A percentile compares a stretch with the other conserved stretches of the same genome.
These are phyloP conservation scores for Dolichopus griseipennis DNA, from an alignment of 2,888 invertebrate species.

Conservation along the genomic window DNA sequence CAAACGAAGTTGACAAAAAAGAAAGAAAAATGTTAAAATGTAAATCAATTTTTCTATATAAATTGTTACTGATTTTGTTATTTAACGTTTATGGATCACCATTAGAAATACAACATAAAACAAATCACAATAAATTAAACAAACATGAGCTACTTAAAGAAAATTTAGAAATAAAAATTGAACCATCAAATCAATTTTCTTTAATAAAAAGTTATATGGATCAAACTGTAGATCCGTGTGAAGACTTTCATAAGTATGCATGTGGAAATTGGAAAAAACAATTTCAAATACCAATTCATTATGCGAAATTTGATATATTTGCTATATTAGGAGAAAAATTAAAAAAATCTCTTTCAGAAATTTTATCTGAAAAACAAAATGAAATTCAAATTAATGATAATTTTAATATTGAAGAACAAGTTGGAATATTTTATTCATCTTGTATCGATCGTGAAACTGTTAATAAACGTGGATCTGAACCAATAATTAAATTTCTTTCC, in stretches of 20 bases:
- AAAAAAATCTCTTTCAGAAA: conserved; percentile 18
- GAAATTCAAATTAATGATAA: conserved; percentile 13
- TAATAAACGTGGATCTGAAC: conserved; percentile 19
- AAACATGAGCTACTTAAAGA: background rate
- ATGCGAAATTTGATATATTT: conserved; percentile 19
- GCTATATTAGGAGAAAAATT: conserved; percentile 20
- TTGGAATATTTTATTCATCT: conserved; percentile 18
- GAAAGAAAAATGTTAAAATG: too few species aligned
- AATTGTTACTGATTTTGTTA: too few species aligned
- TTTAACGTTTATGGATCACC: too few species aligned
- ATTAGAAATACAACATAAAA: too few species aligned
- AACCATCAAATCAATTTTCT: conserved; percentile 18
- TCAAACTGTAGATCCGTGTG: conserved; percentile 19
- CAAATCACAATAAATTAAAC: too few species aligned
- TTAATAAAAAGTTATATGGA: conserved; percentile 23
- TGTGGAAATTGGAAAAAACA: conserved; percentile 18
- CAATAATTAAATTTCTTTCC: conserved; percentile 21
- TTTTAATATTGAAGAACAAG: conserved; percentile 20
- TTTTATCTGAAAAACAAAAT: conserved; percentile 9
- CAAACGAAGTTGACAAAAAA: too few species aligned
- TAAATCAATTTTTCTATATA: too few species aligned
- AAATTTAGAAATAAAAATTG: conserved; percentile 10
- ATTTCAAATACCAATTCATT: conserved; percentile 22
- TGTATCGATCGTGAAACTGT: conserved; percentile 20
- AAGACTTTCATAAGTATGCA: conserved; percentile 22